Conservation (phyloP, 2,113 vertebrate species). For the Amblyopsis rosae region DNA sequence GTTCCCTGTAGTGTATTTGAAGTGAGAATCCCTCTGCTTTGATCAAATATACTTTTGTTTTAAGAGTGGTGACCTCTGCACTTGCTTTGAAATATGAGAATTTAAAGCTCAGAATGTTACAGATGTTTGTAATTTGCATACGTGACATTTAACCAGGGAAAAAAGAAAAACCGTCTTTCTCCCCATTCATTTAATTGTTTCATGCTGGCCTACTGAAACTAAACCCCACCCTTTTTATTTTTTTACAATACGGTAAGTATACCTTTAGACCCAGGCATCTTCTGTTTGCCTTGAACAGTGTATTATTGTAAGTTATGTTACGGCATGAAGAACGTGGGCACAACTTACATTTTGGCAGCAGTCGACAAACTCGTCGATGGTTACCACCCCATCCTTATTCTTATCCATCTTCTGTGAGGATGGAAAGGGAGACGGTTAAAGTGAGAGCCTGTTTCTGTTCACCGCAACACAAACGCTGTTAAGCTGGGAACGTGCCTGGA, state of each 20-base stretch:
- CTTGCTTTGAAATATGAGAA: no score
- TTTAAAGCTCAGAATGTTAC: no score
- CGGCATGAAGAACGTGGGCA: no score
- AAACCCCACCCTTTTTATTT: no score
- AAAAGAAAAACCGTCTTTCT: no score
- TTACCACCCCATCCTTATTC: conserved; percentile 98
- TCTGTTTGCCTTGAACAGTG: no score
- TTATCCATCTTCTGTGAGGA: conserved; percentile 96
- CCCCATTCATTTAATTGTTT: no score
- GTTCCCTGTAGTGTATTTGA: neutral
- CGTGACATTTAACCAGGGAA: no score
- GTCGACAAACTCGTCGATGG: conserved; percentile 99
- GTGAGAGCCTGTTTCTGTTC: neutral
- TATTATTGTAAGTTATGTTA: neutral
- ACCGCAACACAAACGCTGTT: neutral
- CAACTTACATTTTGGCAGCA: conserved; percentile 96
- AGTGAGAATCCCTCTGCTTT: neutral
- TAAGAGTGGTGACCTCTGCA: neutral
- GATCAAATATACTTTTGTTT: neutral
- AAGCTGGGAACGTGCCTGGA: conserved; percentile 82
- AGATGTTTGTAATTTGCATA: no score
- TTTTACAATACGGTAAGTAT: no score
- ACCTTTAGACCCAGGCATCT: no score
- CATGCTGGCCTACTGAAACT: no score
- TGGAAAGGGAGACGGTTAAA: neutral